phyloP scores from a whole-genome alignment of 2,113 vertebrate genomes.

The Columba janthina region DNA sequence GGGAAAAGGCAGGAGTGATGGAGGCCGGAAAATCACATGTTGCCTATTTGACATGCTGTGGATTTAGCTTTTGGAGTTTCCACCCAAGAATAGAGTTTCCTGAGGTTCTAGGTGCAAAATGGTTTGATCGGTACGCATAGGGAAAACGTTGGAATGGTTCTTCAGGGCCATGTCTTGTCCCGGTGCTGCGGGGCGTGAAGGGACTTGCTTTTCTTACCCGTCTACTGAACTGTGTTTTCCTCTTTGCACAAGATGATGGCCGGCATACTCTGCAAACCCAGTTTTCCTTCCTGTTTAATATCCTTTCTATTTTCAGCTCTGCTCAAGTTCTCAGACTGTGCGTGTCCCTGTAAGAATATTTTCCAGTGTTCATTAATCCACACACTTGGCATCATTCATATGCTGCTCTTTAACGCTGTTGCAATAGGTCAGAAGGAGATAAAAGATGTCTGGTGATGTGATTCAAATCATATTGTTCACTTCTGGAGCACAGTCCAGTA shows the following conservation, averaged over 20 bases:
- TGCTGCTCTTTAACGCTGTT: background rate
- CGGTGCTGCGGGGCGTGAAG: background rate
- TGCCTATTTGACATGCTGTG: background rate
- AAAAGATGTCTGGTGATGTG: background rate
- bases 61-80: background rate
- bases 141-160: background rate
- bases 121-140: background rate
- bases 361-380: background rate
- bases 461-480: background rate
- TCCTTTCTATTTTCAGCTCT: background rate
- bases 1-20: background rate
- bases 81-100: background rate
- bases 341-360: background rate
- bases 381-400: background rate
- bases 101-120: background rate
- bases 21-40: background rate
- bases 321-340: background rate
- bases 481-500: background rate
- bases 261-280: background rate
- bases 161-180: rapidly evolving
- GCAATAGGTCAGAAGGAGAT: background rate
- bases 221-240: background rate
- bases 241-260: background rate
- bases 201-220: background rate
- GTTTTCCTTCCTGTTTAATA: background rate